Evolutionary conservation across 2,888 invertebrate species (phyloP).

Genomic region (Volucella inflata): DNA sequence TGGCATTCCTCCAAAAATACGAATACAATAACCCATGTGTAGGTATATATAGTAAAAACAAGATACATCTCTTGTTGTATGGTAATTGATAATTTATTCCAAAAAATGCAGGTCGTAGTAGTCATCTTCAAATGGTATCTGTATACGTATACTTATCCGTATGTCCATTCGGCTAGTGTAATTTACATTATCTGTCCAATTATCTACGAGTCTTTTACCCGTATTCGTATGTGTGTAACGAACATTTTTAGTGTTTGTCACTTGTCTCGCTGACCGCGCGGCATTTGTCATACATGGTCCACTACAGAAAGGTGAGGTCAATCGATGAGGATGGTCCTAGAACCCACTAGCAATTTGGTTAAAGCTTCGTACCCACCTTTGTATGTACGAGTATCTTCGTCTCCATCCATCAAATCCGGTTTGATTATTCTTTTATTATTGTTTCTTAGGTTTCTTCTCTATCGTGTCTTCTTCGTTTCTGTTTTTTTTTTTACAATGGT

Average conservation of each 20-base stretch:
- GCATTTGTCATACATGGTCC: constrained; percentile 73
- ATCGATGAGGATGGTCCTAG: constrained; percentile 37
- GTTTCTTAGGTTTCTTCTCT: constrained; percentile 21
- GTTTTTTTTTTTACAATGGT: background rate
- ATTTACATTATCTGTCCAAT: constrained; percentile 71
- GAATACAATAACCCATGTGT: background rate
- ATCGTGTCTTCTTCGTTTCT: constrained; percentile 7
- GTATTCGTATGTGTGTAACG: constrained; percentile 57
- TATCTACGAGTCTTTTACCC: constrained; percentile 43
- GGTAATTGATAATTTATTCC: constrained; percentile 74
- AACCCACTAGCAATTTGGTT: constrained; percentile 3
- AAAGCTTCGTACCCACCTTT: constrained; percentile 25
- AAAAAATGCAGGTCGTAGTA: constrained; percentile 68
- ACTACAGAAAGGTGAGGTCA: constrained; percentile 67
- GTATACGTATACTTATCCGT: background rate
- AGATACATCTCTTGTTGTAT: constrained; percentile 56
- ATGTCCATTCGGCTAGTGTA: constrained; percentile 39
- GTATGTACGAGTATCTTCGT: background rate
- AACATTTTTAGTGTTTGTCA: constrained; percentile 70
- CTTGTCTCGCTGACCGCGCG: constrained; percentile 54
- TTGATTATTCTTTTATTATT: constrained; percentile 60
- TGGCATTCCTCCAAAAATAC: constrained; percentile 52
- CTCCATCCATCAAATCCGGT: constrained; percentile 65
- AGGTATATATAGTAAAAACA: constrained; percentile 28
- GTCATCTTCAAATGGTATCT: constrained; percentile 38